phyloP scores from a whole-genome alignment of 2,888 invertebrate genomes.

The Anorthoa munda region DNA sequence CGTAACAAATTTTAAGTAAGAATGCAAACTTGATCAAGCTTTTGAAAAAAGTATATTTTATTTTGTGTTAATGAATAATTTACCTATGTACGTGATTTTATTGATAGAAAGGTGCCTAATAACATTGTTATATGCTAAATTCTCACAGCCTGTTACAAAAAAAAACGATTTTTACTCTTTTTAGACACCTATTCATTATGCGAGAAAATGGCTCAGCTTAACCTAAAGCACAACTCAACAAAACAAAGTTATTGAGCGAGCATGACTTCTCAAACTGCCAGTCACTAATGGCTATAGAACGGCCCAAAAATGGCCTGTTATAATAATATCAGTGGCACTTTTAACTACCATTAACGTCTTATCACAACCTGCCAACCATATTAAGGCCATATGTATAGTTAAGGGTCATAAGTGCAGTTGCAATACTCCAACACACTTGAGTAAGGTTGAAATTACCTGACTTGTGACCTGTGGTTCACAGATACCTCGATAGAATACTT shows the following conservation, averaged over 20 bases:
- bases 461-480: too few relatives aligned
- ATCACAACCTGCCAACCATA: constrained; percentile 29
- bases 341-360: constrained; percentile 21
- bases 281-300: constrained; percentile 20
- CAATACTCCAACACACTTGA: too few relatives aligned
- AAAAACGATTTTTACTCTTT: not conserved
- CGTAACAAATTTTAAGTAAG: too few relatives aligned
- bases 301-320: not conserved
- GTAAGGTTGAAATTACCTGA: not conserved
- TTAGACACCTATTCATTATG: not conserved
- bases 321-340: constrained; percentile 19
- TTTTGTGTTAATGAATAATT: too few relatives aligned
- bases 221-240: not conserved
- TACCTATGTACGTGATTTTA: too few relatives aligned
- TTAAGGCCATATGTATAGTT: not conserved
- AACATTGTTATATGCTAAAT: too few relatives aligned
- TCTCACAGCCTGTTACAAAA: too few relatives aligned
- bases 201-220: not conserved
- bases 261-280: constrained; percentile 23
- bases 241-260: constrained; percentile 20
- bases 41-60: too few relatives aligned
- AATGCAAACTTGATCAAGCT: too few relatives aligned
- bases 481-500: too few relatives aligned
- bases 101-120: too few relatives aligned
- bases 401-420: too few relatives aligned